Evolutionary conservation across 2,113 vertebrate species (phyloP), one percentile per base, ranked within the genome.

Genomic region (Atractosteus spatula): DNA sequence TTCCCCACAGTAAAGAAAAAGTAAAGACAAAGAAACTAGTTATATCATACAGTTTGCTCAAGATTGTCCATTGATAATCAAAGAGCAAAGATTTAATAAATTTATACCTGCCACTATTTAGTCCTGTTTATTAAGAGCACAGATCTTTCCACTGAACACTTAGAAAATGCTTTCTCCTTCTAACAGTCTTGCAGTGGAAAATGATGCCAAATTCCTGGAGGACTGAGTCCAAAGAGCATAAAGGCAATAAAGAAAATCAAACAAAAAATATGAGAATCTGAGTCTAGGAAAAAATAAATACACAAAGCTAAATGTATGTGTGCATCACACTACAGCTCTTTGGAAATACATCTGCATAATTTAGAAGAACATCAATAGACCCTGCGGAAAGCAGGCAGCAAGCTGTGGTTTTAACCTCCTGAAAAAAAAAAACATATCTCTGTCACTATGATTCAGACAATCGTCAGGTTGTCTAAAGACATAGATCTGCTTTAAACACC

Each of bases 341-440:
- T 8, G 62, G n/a, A 64, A 41, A 8, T 55, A 43, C 14, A 14
- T 61, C 54, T 57, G 17, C 68, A 70, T 44, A 11, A 44, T 43
- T 57, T 70, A 57, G 17, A 44, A 70, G 13, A 17, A 61, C 4
- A 16, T 43, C 41, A 59, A 45, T 5, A n/a, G 68, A 57, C 44
- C 12, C 42, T 8, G 17, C 4, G 54, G 67, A 41, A n/a, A 44
- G 68, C 41, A 41, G 41, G 59, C 68, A 55, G 55, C 8, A 41
- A 14, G 17, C 17, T 43, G 8, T 43, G 47, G 67, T 14, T 41
- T 61, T 74, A 67, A 70, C 73, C 67, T 74, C 45, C 56, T 41
- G n/a, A 55, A 29, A 4, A 13, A 55, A 69, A 17, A 44, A 42
- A 42, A 3, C 3, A 55, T 74, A 13, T 62, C 68, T 16, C 1